Evolutionary conservation across 1,140 invertebrate species (phyloP), one percentile per base, ranked within the genome.

Genomic region (Micrasema minimum): DNA sequence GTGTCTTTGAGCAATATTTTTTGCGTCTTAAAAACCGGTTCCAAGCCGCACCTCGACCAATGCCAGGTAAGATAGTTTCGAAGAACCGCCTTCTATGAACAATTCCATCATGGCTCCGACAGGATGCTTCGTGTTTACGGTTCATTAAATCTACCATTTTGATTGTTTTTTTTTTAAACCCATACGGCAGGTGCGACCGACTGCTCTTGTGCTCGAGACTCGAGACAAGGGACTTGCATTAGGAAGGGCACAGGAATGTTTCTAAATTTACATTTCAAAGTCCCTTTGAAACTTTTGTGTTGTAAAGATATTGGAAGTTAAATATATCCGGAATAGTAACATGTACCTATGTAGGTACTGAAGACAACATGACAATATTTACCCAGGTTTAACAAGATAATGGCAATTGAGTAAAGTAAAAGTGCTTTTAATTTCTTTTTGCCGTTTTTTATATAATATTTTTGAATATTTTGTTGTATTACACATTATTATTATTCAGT

Each of bases 51-150:
- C 12, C 43, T 5, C n/a, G 4, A 2, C 12, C 43, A 45, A 45
- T 45, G 18, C 12, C 50, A 51, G 51, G 51, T 55, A 35, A 23
- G 26, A 55, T 55, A 7, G 26, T 55, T 23, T 9, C 2, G 10
- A 23, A 26, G 61, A 11, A 31, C 45, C 64, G 64, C 64, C 64
- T 53, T 14, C 64, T 35, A 26, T 45, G 16, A 20, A 16, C 9
- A 20, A 10, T 20, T 55, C 12, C 51, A 55, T n/a, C 20, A 55
- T 50, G 45, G 64, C 64, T 38, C 31, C n/a, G 46, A 66, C 64
- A 66, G 48, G 64, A 66, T 51, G 64, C 22, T 10, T 37, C 5
- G 20, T 66, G 64, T 66, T 66, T 66, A 66, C 46, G 64, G 45
- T 53, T 64, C 59, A 26, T 64, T 64, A 46, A 23, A 14, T 64